These are phyloP conservation scores for Protophormia terraenovae DNA, from an alignment of 2,888 invertebrate genomes.

Conservation along the genomic window DNA sequence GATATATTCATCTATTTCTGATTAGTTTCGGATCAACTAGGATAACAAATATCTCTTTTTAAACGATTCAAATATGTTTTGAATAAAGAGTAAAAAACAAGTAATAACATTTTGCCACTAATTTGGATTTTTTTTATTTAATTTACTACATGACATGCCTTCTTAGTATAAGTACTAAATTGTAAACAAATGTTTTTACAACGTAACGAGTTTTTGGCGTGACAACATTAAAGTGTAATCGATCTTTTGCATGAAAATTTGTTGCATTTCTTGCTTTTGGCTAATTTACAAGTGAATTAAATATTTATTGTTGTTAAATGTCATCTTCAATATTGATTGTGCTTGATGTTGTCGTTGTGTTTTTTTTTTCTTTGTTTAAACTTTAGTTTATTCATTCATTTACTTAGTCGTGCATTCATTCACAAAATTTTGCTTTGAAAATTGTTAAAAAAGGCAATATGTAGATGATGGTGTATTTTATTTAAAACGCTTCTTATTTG, in stretches of 20 bases:
- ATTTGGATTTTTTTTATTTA: no score
- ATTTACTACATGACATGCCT: no score
- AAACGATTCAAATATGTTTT: no score
- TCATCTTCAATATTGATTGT: conserved; percentile 49
- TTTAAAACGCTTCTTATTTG: not conserved
- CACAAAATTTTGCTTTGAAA: not conserved
- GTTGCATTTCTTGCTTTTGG: conserved; percentile 20
- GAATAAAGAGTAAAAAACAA: no score
- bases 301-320: conserved; percentile 53
- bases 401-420: no score
- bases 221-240: conserved; percentile 62
- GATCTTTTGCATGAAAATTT: conserved; percentile 42
- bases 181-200: not conserved
- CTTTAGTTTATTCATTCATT: conserved; percentile 19
- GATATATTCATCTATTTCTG: no score
- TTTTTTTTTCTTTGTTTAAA: not conserved
- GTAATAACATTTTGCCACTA: no score
- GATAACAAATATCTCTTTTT: no score
- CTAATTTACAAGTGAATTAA: conserved; percentile 36
- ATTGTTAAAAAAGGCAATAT: not conserved
- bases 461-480: not conserved
- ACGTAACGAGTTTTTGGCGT: conserved; percentile 41
- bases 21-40: no score
- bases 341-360: not conserved
- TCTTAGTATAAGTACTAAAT: not conserved